These are phyloP conservation scores for Bombus superbus DNA, from an alignment of 1,140 invertebrate species.

Conservation along the genomic window DNA sequence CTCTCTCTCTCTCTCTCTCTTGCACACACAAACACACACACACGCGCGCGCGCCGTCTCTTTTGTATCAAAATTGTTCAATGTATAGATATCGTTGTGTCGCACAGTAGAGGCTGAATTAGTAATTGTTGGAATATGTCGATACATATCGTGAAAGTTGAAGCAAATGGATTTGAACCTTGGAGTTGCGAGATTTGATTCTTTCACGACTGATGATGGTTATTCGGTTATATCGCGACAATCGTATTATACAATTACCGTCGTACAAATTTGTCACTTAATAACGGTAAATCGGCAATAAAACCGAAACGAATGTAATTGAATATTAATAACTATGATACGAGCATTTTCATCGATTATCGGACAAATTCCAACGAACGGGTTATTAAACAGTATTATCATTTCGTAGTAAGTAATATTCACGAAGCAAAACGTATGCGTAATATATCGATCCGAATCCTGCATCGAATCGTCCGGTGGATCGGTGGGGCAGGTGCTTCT, in stretches of 20 bases:
- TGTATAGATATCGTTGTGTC: too few relatives aligned
- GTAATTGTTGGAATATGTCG: too few relatives aligned
- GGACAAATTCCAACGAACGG: background rate
- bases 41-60: background rate
- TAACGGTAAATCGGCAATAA: background rate
- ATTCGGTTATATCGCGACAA: too few relatives aligned
- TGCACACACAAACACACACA: background rate
- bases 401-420: background rate
- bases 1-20: background rate
- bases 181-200: background rate
- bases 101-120: too few relatives aligned
- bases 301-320: background rate
- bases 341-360: background rate
- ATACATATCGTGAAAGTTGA: too few relatives aligned
- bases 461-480: background rate
- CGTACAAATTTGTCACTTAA: too few relatives aligned
- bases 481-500: constrained; percentile 40
- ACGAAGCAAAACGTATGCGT: background rate
- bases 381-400: background rate
- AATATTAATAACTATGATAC: background rate
- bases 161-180: background rate
- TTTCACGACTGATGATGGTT: background rate
- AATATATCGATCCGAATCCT: background rate
- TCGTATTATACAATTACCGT: background rate
- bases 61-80: background rate